Percentiles rank a stretch among this genome's conserved stretches.
phyloP scores from a whole-genome alignment of 1,140 invertebrate genomes.

The Pantala flavescens region DNA sequence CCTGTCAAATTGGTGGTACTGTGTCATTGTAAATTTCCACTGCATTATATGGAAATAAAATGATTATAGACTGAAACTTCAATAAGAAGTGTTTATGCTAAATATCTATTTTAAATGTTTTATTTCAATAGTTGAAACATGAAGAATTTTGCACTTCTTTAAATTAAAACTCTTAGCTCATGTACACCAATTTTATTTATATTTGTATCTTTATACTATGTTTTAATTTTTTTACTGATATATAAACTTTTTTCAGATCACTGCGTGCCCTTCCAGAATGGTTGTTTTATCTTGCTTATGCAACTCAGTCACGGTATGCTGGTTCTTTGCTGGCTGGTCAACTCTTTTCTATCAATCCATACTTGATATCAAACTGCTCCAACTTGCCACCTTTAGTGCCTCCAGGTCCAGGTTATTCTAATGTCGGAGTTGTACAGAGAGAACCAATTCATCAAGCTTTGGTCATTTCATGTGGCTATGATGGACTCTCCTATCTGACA shows the following conservation, averaged over 20 bases:
- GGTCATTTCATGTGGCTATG: slow-evolving; percentile 5
- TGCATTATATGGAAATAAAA: too few species aligned
- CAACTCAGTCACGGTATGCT: slow-evolving; percentile 63
- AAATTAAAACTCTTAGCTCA: too few species aligned
- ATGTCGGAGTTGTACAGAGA: background rate
- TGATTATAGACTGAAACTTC: too few species aligned
- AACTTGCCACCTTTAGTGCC: background rate
- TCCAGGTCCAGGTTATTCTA: background rate
- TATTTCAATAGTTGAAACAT: too few species aligned
- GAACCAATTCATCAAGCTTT: background rate
- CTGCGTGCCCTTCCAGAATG: slow-evolving; percentile 60
- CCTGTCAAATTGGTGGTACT: too few species aligned
- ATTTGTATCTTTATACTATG: too few species aligned
- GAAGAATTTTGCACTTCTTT: too few species aligned
- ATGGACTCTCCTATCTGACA: background rate
- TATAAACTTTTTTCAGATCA: slow-evolving; percentile 27
- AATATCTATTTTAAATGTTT: too few species aligned
- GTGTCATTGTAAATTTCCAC: too few species aligned
- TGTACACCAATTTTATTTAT: too few species aligned
- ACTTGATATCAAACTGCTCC: background rate
- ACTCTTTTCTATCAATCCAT: slow-evolving; percentile 38
- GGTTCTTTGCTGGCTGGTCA: slow-evolving; percentile 58
- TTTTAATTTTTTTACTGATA: too few species aligned
- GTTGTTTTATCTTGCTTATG: slow-evolving; percentile 67
- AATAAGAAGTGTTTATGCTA: too few species aligned